Percentiles rank a stretch among this genome's conserved stretches.
These are phyloP conservation scores for Heteromurus nitidus DNA, from an alignment of 2,888 invertebrate species.

Conservation along the genomic window DNA sequence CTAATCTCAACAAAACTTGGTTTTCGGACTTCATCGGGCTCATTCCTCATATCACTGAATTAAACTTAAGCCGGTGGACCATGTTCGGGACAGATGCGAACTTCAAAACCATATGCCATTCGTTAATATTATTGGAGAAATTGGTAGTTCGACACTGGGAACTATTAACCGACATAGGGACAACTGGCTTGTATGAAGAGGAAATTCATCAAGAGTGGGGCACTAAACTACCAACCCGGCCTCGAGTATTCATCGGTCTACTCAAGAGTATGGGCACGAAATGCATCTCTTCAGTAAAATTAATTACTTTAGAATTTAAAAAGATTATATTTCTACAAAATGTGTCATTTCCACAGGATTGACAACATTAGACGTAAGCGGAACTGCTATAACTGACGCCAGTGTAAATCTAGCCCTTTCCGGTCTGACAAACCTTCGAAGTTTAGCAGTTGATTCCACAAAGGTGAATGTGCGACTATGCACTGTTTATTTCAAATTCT, in stretches of 20 bases:
- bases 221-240: slow-evolving; percentile 1
- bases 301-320: no score
- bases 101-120: slow-evolving; percentile 67
- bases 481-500: no score
- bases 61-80: slow-evolving; percentile 68
- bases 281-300: neutral
- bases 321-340: neutral
- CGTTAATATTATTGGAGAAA: slow-evolving; percentile 54
- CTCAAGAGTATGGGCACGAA: slow-evolving; percentile 52
- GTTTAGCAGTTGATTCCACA: slow-evolving; percentile 64
- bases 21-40: slow-evolving; percentile 58
- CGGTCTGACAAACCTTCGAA: slow-evolving; percentile 52
- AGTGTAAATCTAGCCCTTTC: slow-evolving; percentile 65
- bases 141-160: slow-evolving; percentile 67
- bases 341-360: no score
- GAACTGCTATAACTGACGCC: slow-evolving; percentile 65
- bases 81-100: slow-evolving; percentile 68
- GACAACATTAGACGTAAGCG: slow-evolving; percentile 65
- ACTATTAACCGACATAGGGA: slow-evolving; percentile 65
- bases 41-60: slow-evolving; percentile 48
- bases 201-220: slow-evolving; percentile 63
- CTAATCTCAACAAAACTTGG: slow-evolving; percentile 63
- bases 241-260: slow-evolving; percentile 47
- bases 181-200: slow-evolving; percentile 65
- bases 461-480: no score